Conservation (phyloP, 2,797 vertebrate species). For the Rhinophrynus dorsalis region DNA sequence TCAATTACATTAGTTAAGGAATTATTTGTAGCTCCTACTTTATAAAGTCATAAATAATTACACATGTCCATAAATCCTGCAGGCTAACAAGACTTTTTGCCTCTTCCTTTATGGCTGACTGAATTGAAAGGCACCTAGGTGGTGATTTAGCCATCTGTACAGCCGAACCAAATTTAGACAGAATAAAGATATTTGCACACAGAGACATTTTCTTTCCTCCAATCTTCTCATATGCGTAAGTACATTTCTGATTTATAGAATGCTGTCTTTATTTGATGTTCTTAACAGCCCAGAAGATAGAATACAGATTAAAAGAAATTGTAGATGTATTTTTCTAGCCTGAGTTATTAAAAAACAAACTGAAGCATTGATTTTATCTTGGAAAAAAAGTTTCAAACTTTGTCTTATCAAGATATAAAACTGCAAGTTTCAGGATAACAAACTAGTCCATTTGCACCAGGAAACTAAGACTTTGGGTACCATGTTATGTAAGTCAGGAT, state of each 20-base stretch:
- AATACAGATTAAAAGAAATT: conserved; percentile 34
- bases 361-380: conserved; percentile 22
- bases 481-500: too few species aligned
- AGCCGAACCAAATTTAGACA: conserved; percentile 22
- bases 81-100: conserved; percentile 34
- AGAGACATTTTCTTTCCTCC: neutral
- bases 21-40: conserved; percentile 40
- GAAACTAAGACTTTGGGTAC: too few species aligned
- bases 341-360: conserved; percentile 9
- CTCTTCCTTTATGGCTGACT: conserved; percentile 14
- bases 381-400: neutral
- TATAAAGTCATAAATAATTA: conserved; percentile 45
- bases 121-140: conserved; percentile 19
- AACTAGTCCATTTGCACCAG: too few species aligned
- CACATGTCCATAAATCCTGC: conserved; percentile 29
- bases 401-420: neutral
- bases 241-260: conserved; percentile 23
- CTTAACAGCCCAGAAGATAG: conserved; percentile 11
- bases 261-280: conserved; percentile 24
- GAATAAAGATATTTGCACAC: conserved; percentile 19
- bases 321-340: conserved; percentile 6
- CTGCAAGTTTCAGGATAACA: too few species aligned
- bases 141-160: conserved; percentile 33
- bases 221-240: conserved; percentile 25
- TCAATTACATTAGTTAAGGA: conserved; percentile 49